Conservation (phyloP, 2,888 invertebrate species). For the Physocephala rufipes region DNA sequence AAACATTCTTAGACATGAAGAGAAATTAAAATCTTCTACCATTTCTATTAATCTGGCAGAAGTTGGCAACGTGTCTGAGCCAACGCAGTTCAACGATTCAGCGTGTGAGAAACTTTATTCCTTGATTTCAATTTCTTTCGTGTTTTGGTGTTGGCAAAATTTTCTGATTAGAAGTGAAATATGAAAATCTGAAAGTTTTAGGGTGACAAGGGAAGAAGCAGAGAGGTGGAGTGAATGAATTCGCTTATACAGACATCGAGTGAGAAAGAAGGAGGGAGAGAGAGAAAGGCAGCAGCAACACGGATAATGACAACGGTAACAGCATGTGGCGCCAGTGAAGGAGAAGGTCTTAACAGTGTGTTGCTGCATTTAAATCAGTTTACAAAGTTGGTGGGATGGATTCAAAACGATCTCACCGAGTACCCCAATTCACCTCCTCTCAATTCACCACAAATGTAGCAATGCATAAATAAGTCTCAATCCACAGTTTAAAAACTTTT, state of each 20-base stretch:
- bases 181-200: not conserved
- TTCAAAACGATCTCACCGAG: not conserved
- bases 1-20: no score
- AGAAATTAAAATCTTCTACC: conserved; percentile 18
- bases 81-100: conserved; percentile 11
- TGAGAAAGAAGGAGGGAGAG: no score
- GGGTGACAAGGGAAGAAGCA: no score
- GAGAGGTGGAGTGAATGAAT: no score
- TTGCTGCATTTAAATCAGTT: not conserved
- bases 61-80: no score
- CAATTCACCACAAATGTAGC: conserved; percentile 22
- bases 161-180: conserved; percentile 27
- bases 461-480: conserved; percentile 6
- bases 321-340: not conserved
- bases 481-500: not conserved
- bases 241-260: no score
- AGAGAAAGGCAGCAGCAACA: not conserved
- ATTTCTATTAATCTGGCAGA: not conserved
- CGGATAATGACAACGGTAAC: conserved; percentile 13
- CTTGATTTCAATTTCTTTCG: conserved; percentile 23
- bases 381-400: not conserved
- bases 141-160: conserved; percentile 8
- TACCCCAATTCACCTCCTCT: no score
- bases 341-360: not conserved
- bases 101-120: not conserved